Evolutionary conservation across 92 coral and sea anemone genomes (phyloP), one percentile per base, ranked within the genome.

Genomic region (Actinostola sp.): DNA sequence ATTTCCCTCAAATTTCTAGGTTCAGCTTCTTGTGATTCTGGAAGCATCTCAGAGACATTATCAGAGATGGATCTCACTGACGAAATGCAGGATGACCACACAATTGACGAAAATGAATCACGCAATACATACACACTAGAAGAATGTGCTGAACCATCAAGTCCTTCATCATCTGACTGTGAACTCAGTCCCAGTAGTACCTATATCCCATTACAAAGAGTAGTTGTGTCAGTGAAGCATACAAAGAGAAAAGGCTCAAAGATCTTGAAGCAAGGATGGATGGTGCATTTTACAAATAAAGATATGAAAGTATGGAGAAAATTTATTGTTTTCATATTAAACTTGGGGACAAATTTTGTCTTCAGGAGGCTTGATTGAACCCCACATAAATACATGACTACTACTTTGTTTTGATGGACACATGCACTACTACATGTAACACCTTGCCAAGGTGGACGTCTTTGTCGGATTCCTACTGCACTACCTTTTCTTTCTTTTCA

Each of bases 211-310:
- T 70, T 95, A 33, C 96, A 92, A 59, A 86, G 99, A 79, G 88
- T 95, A 15, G 97, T 95, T 59, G 97, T 92, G 28, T 95, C 99
- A 1, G 97, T 95, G 15, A 95, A 93, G 67, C 99, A 95, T 72
- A 95, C 99, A 19, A 95, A 95, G 80, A 88, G 92, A 67, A 87
- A 92, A 87, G 95, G 92, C 0, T 89, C 99, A 21, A 95, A 95
- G 67, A 94, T 95, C 42, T 82, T 95, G 35, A 95, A 95, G 39
- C 99, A 95, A 76, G 99, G 99, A 15, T 95, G 97, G 90, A 92
- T 95, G 99, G 99, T 95, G 19, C 99, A 95, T 66, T 95, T 88
- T 48, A 88, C 99, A 6, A 89, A 81, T 86, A 95, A 95, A 71
- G 99, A 95, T 38, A 92, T 85, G 68, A 89, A 86, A 87, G 99